Percentiles rank a stretch among this genome's conserved stretches.
Evolutionary conservation across 2,888 invertebrate genomes (phyloP).

Genomic region (Agrotis clavis): DNA sequence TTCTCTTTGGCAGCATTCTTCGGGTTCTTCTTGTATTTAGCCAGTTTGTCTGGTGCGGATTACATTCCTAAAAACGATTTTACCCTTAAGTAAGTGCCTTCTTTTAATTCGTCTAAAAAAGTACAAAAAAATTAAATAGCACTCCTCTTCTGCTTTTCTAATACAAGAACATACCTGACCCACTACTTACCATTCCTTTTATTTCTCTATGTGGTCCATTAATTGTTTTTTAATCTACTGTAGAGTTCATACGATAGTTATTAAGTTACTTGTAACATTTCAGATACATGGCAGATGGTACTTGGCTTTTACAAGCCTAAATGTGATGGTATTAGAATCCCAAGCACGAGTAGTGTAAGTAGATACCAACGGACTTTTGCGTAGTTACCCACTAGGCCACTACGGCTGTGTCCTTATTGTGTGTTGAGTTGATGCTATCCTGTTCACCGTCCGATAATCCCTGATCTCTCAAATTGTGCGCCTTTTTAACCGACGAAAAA

Average conservation of each 20-base stretch:
- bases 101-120: neutral
- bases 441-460: too few relatives aligned
- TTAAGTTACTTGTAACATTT: conserved; percentile 29
- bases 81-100: conserved; percentile 78
- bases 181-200: too few relatives aligned
- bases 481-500: too few relatives aligned
- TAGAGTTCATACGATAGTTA: neutral
- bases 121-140: neutral
- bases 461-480: too few relatives aligned
- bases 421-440: too few relatives aligned
- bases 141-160: neutral
- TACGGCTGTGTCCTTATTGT: too few relatives aligned
- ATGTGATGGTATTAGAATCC: conserved; percentile 20
- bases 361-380: neutral
- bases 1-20: conserved; percentile 78
- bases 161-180: too few relatives aligned
- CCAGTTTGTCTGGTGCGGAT: conserved; percentile 73
- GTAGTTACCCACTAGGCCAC: neutral
- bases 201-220: neutral
- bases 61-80: conserved; percentile 78
- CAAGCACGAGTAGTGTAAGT: conserved; percentile 28
- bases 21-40: conserved; percentile 79
- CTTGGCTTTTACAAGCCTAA: conserved; percentile 79
- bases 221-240: neutral
- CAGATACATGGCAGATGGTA: conserved; percentile 84